phyloP scores from a whole-genome alignment of 2,888 invertebrate genomes.

The Masnerella sp. region DNA sequence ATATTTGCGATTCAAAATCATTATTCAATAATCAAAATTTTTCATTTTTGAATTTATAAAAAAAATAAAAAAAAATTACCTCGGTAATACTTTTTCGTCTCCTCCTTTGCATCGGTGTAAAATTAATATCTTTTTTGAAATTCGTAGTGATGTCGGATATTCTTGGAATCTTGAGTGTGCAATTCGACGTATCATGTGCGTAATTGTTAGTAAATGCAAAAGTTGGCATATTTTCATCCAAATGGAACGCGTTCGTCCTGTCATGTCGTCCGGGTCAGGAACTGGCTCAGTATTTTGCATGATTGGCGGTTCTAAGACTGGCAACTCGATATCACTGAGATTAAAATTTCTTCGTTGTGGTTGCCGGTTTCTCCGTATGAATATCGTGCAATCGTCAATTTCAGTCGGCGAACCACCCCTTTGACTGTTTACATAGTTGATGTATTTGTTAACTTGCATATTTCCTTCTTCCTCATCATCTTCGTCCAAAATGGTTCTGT shows the following conservation, averaged over 20 bases:
- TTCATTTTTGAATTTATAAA: no score
- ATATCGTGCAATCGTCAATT: constrained; percentile 71
- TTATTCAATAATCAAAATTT: not conserved
- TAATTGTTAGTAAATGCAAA: constrained; percentile 17
- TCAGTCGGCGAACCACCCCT: constrained; percentile 57
- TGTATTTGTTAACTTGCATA: constrained; percentile 46
- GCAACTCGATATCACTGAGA: constrained; percentile 69
- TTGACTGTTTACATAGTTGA: constrained; percentile 46
- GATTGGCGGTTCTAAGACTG: constrained; percentile 54
- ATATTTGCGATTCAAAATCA: no score
- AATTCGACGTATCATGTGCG: constrained; percentile 11
- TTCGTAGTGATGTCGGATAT: constrained; percentile 17
- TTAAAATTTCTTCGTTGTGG: constrained; percentile 59
- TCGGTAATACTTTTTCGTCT: constrained; percentile 17
- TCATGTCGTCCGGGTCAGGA: constrained; percentile 64
- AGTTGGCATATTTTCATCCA: constrained; percentile 22
- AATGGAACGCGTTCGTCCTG: constrained; percentile 18
- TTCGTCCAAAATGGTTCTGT: constrained; percentile 54
- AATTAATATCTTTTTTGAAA: constrained; percentile 6
- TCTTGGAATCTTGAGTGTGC: constrained; percentile 14
- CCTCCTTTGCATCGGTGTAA: constrained; percentile 10
- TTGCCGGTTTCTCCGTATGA: constrained; percentile 60
- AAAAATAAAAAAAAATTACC: no score
- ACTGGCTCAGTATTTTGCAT: no score
- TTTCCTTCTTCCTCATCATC: constrained; percentile 62